phyloP scores from a whole-genome alignment of 2,797 vertebrate species.

The Meda fulgida region DNA sequence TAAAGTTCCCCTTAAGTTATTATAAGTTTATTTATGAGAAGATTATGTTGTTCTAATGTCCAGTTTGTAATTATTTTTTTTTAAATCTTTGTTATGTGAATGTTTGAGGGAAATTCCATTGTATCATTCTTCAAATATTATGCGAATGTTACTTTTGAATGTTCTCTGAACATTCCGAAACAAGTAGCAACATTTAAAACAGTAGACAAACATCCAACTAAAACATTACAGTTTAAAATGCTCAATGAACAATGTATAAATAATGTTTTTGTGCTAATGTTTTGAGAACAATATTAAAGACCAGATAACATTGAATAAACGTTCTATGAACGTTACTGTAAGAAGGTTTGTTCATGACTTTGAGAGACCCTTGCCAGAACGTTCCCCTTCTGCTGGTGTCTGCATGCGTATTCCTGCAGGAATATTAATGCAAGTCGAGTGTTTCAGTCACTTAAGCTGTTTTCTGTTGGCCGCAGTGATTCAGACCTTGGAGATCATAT shows the following conservation, averaged over 20 bases:
- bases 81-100: too few relatives aligned
- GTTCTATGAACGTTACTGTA: neutral
- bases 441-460: neutral
- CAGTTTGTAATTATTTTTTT: too few relatives aligned
- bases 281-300: neutral
- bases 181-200: neutral
- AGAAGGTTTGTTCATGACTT: neutral
- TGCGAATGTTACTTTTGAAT: too few relatives aligned
- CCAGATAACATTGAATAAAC: neutral
- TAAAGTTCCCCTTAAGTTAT: too few relatives aligned
- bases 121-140: too few relatives aligned
- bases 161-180: too few relatives aligned
- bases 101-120: too few relatives aligned
- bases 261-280: too few relatives aligned
- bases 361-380: neutral
- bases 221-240: neutral
- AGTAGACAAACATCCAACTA: neutral
- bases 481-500: neutral
- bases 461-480: neutral
- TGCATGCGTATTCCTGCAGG: neutral
- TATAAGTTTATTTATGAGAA: too few relatives aligned
- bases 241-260: neutral
- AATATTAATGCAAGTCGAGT: neutral
- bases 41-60: too few relatives aligned
- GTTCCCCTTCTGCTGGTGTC: neutral